A percentile compares a stretch with the other conserved stretches of the same genome.
phyloP scores from a whole-genome alignment of 2,888 invertebrate species.

The Atrina japonica region DNA sequence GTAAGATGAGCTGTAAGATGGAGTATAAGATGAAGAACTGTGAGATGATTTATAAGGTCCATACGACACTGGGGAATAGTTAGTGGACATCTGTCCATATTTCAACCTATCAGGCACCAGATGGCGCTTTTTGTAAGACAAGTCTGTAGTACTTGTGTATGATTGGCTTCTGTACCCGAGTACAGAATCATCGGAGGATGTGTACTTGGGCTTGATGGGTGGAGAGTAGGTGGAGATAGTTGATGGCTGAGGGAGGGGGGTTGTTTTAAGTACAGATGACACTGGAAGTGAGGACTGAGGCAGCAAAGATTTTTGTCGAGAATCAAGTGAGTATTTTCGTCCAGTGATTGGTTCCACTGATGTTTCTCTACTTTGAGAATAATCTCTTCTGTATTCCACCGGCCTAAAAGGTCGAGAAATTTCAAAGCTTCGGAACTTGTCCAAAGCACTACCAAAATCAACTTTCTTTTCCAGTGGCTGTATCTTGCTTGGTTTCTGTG shows the following conservation, averaged over 20 bases:
- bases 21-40: no score
- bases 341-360: conserved; percentile 10
- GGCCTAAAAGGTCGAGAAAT: conserved; percentile 3
- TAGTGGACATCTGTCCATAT: conserved; percentile 16
- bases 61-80: conserved; percentile 3
- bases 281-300: background rate
- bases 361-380: background rate
- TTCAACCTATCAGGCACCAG: conserved; percentile 33
- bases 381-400: conserved; percentile 1
- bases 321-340: conserved; percentile 25
- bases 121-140: conserved; percentile 31
- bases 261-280: conserved; percentile 19
- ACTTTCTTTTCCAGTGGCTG: conserved; percentile 30
- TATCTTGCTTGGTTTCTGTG: conserved; percentile 11
- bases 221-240: background rate
- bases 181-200: conserved; percentile 13
- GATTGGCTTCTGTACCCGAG: conserved; percentile 5
- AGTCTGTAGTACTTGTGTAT: conserved; percentile 4
- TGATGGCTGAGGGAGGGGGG: background rate
- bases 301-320: background rate
- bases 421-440: conserved; percentile 36
- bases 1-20: no score
- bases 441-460: conserved; percentile 35
- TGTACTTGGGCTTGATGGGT: background rate
- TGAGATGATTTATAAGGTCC: background rate